Conservation (phyloP, 2,888 invertebrate genomes). For the Melolontha melolontha region DNA sequence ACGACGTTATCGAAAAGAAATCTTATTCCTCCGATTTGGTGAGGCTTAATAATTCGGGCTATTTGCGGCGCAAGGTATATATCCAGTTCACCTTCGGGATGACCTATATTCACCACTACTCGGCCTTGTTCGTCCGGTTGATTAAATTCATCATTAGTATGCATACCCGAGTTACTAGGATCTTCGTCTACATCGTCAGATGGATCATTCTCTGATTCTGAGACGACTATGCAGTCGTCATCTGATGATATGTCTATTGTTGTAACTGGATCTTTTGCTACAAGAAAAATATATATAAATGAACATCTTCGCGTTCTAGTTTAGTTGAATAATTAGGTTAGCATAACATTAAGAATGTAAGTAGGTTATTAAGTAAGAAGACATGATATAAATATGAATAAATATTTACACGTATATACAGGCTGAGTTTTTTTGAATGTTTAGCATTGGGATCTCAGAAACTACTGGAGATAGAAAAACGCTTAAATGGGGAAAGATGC, state of each 20-base stretch:
- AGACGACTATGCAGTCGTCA: constrained; percentile 88
- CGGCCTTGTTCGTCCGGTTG: constrained; percentile 91
- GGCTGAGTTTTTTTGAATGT: no score
- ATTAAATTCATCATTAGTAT: constrained; percentile 93
- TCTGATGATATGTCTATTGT: constrained; percentile 83
- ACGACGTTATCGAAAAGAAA: constrained; percentile 98
- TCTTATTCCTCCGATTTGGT: constrained; percentile 82
- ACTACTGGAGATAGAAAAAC: no score
- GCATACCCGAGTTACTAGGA: constrained; percentile 89
- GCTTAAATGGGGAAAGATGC: no score
- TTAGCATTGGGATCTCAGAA: no score
- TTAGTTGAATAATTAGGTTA: no score
- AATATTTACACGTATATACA: no score
- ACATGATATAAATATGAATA: no score
- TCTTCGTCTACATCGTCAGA: constrained; percentile 87
- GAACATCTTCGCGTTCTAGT: no score
- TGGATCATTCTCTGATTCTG: constrained; percentile 84
- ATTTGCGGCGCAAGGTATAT: constrained; percentile 94
- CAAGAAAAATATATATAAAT: constrained; percentile 32
- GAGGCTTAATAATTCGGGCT: constrained; percentile 91
- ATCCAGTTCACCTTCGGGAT: constrained; percentile 90
- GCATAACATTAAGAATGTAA: no score
- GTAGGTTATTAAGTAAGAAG: no score
- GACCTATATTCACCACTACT: constrained; percentile 93
- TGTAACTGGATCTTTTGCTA: constrained; percentile 70